phyloP scores from a whole-genome alignment of 2,888 invertebrate species.

The Cephus pygmeus region DNA sequence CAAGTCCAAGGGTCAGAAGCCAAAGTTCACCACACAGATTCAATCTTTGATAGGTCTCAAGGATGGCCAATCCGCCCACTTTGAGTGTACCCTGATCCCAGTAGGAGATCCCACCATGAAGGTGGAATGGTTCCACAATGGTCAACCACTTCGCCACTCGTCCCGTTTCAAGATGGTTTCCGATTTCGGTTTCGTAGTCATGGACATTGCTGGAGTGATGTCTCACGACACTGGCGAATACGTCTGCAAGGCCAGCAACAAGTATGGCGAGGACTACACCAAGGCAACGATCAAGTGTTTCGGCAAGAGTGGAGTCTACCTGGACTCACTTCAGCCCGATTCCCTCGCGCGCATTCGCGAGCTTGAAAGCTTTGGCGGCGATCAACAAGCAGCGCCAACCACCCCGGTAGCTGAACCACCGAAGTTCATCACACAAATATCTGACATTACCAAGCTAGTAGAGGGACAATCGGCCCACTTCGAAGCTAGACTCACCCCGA shows the following conservation, averaged over 20 bases:
- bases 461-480: conserved; percentile 97
- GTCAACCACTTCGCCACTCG: conserved; percentile 87
- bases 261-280: conserved; percentile 90
- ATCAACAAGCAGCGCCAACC: conserved; percentile 73
- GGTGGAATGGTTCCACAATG: conserved; percentile 98
- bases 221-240: conserved; percentile 94
- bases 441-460: conserved; percentile 84
- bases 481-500: conserved; percentile 91
- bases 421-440: conserved; percentile 88
- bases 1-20: conserved; percentile 86
- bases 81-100: conserved; percentile 93
- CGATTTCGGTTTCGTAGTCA: conserved; percentile 94
- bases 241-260: conserved; percentile 90
- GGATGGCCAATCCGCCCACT: conserved; percentile 94
- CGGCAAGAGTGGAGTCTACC: conserved; percentile 87
- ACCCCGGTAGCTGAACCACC: conserved; percentile 84
- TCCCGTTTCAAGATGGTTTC: conserved; percentile 93
- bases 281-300: conserved; percentile 86
- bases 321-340: conserved; percentile 91
- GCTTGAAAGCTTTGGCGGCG: conserved; percentile 78
- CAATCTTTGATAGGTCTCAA: conserved; percentile 85
- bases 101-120: conserved; percentile 93
- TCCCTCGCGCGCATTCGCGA: conserved; percentile 89
- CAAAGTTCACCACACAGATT: conserved; percentile 89
- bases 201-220: conserved; percentile 95